A percentile compares a stretch with the other conserved stretches of the same genome.
These are phyloP conservation scores for Spea hammondii DNA, from an alignment of 2,797 vertebrate genomes.

Conservation along the genomic window DNA sequence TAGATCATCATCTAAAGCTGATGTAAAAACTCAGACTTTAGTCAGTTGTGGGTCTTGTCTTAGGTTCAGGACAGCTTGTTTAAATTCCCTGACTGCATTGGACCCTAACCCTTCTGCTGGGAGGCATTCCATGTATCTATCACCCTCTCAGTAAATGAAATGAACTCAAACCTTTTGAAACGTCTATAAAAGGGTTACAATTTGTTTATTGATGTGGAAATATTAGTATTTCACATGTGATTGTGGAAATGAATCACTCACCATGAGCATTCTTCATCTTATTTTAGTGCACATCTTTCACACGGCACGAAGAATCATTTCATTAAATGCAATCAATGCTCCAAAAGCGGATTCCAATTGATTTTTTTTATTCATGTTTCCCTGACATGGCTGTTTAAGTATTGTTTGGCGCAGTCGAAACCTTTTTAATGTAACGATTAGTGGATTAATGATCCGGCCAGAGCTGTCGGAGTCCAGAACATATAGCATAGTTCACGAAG, in stretches of 20 bases:
- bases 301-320: background rate
- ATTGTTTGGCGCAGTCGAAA: conserved; percentile 18
- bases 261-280: background rate
- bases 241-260: background rate
- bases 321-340: conserved; percentile 7
- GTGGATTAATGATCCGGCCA: conserved; percentile 23
- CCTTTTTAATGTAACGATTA: conserved; percentile 24
- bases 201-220: too few relatives aligned
- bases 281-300: background rate
- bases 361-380: conserved; percentile 33
- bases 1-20: too few relatives aligned
- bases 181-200: background rate
- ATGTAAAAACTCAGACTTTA: too few relatives aligned
- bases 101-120: too few relatives aligned
- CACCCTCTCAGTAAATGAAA: too few relatives aligned
- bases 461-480: background rate
- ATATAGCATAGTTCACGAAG: background rate
- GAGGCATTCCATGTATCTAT: too few relatives aligned
- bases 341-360: conserved; percentile 40
- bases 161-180: too few relatives aligned
- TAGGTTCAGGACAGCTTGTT: too few relatives aligned
- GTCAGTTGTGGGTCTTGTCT: too few relatives aligned
- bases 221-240: background rate
- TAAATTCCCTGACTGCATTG: too few relatives aligned
- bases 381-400: conserved; percentile 28